These are phyloP conservation scores for Scolanthus callimorphus DNA, from an alignment of 92 coral and sea anemone genomes.

Conservation along the genomic window DNA sequence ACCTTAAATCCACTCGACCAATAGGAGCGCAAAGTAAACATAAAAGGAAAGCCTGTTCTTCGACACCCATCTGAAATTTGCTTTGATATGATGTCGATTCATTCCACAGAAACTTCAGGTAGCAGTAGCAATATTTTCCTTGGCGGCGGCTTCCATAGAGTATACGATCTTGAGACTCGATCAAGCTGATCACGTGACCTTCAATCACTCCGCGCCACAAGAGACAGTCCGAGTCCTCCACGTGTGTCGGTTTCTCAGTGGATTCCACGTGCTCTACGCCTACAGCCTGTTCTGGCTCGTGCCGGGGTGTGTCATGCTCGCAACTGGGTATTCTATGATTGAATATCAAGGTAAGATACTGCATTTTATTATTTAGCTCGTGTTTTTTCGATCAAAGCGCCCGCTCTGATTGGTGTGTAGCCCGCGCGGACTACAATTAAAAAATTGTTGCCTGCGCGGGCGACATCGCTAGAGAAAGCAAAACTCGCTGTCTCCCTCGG, in stretches of 20 bases:
- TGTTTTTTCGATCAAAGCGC: no score
- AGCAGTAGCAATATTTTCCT: constrained; percentile 35
- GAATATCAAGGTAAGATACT: constrained; percentile 65
- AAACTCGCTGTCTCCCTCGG: no score
- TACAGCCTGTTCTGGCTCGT: constrained; percentile 68
- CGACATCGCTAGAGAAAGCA: no score
- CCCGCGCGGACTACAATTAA: no score
- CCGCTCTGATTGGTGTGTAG: no score
- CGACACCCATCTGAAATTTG: no score
- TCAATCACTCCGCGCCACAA: constrained; percentile 36
- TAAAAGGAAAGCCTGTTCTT: no score
- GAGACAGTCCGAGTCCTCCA: constrained; percentile 38
- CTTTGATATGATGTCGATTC: no score
- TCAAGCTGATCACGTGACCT: constrained; percentile 58
- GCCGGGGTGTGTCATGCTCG: constrained; percentile 59
- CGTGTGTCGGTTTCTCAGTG: constrained; percentile 45
- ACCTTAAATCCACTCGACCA: no score
- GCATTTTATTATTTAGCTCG: no score
- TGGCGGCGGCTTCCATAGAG: constrained; percentile 48
- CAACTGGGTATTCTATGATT: constrained; percentile 76
- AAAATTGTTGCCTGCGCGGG: no score
- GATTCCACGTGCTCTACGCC: constrained; percentile 66
- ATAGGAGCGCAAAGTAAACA: no score
- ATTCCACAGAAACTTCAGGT: constrained; percentile 53
- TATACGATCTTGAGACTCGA: constrained; percentile 58